Evolutionary conservation across 2,113 vertebrate genomes (phyloP).

Genomic region (Pristiophorus japonicus): DNA sequence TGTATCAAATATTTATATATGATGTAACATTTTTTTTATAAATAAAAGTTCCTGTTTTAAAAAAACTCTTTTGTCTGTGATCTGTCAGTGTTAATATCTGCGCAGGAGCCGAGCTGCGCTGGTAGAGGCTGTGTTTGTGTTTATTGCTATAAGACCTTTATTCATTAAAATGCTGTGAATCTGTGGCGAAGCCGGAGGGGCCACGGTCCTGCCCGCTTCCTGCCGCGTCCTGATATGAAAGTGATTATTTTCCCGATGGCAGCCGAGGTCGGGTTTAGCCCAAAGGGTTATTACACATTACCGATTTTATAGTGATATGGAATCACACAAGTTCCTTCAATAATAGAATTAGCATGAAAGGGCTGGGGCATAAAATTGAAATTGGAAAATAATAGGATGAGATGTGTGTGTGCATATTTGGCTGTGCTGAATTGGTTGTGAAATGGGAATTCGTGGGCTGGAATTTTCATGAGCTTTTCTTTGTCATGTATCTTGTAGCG

Average conservation of each 20-base stretch:
- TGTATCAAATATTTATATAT: constrained; percentile 38
- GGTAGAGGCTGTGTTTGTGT: constrained; percentile 77
- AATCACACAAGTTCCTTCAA: constrained; percentile 99
- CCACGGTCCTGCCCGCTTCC: constrained; percentile 70
- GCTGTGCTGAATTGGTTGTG: constrained; percentile 64
- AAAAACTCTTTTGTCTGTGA: constrained; percentile 28
- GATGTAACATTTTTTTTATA: constrained; percentile 36
- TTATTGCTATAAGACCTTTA: constrained; percentile 99
- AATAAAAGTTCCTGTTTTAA: constrained; percentile 35
- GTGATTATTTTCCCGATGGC: constrained; percentile 99
- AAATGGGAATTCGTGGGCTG: constrained; percentile 97
- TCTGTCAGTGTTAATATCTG: constrained; percentile 32
- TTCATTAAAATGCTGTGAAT: constrained; percentile 58
- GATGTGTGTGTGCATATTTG: constrained; percentile 89
- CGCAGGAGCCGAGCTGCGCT: constrained; percentile 45
- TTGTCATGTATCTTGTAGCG: constrained; percentile 95
- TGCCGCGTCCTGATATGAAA: constrained; percentile 99
- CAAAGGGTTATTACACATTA: constrained; percentile 99
- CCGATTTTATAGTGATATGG: constrained; percentile 99
- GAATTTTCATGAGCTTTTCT: constrained; percentile 99
- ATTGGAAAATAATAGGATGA: constrained; percentile 99
- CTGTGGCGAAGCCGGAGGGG: constrained; percentile 29
- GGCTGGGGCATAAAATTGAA: constrained; percentile 99
- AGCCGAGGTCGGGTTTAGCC: constrained; percentile 88
- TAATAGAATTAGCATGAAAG: constrained; percentile 99